A percentile compares a stretch with the other conserved stretches of the same genome.
Conservation (phyloP, 1,140 invertebrate genomes). For the Mamestra configurata region DNA sequence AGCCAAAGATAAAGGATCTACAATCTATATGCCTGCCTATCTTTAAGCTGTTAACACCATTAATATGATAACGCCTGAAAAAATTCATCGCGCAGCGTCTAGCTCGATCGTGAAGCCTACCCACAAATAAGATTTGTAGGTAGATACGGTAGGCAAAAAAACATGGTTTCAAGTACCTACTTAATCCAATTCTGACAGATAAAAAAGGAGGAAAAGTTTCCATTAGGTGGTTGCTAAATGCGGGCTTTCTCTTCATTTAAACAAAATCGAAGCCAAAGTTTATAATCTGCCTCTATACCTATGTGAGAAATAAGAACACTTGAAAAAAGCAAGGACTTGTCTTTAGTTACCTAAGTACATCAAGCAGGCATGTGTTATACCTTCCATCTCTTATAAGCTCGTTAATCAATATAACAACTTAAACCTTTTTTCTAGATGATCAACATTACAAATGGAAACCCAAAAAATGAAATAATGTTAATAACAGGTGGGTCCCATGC, state of each 20-base stretch:
- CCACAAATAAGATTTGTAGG: background rate
- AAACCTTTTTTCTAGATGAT: conserved; percentile 60
- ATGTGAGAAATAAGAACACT: too few relatives aligned
- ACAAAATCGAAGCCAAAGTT: background rate
- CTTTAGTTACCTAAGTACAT: too few relatives aligned
- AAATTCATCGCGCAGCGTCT: too few relatives aligned
- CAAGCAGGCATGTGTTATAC: background rate
- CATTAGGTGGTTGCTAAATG: background rate
- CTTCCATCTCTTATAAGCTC: too few relatives aligned
- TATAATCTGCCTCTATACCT: too few relatives aligned
- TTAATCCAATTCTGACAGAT: background rate
- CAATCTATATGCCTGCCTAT: too few relatives aligned
- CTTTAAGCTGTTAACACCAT: too few relatives aligned
- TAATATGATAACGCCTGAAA: too few relatives aligned
- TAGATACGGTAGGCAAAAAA: background rate
- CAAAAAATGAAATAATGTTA: conserved; percentile 86
- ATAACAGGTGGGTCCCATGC: conserved; percentile 93
- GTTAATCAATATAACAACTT: too few relatives aligned
- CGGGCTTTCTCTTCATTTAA: conserved; percentile 15
- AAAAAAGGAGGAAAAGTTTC: conserved; percentile 1
- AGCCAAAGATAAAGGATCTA: too few relatives aligned
- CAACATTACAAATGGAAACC: conserved; percentile 89
- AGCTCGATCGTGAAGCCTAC: too few relatives aligned
- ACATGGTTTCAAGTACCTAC: background rate
- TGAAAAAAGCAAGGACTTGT: too few relatives aligned